Base-by-base conservation (phyloP, 2,888 invertebrate species). In the Mechanitis messenoides region DNA sequence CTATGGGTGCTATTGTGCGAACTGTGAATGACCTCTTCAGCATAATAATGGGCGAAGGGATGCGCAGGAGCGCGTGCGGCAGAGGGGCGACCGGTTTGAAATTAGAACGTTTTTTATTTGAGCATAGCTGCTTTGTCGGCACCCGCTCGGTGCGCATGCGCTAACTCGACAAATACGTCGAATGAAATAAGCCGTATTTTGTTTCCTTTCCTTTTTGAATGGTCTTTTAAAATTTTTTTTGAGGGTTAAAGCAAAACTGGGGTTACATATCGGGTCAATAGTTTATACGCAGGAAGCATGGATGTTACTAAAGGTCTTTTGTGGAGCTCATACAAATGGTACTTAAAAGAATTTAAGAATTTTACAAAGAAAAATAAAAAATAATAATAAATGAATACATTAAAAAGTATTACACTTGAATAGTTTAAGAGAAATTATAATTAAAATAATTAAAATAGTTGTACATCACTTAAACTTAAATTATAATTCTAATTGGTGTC, bases 21-120 rank as follows among this genome's bases (percentile, higher is more conserved):
- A 84, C 88, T 87, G 88, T 89, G 89, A 89, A 89, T 86, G 89
- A 89, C 88, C 89, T 89, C 88, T 88, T 87, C 84, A 84, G 85
- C 84, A 88, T 86, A 87, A 87, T 86, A 87, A 85, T 86, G 85
- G 84, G 72, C 72, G 78, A 79, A 84, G 87, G 88, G 89, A 89
- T 89, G 88, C 88, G 89, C 88, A 86, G 84, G 85, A 83, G 87
- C 86, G 87, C 87, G 86, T 87, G 81, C 80, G 76, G 77, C 75
- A 77, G 85, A 83, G 84, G 87, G 81, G 74, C 70, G 84, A 88
- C 89, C 87, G 87, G 89, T 90, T 90, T 88, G 80, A 87, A 90
- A 88, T 90, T 90, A 90, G 89, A 89, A 87, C 88, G 87, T 86
- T 88, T 89, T 87, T 85, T 85, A 81, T 83, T 78, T 74, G 71